Evolutionary conservation across 2,888 invertebrate genomes (phyloP).

Genomic region (Gasteruption jaculator): DNA sequence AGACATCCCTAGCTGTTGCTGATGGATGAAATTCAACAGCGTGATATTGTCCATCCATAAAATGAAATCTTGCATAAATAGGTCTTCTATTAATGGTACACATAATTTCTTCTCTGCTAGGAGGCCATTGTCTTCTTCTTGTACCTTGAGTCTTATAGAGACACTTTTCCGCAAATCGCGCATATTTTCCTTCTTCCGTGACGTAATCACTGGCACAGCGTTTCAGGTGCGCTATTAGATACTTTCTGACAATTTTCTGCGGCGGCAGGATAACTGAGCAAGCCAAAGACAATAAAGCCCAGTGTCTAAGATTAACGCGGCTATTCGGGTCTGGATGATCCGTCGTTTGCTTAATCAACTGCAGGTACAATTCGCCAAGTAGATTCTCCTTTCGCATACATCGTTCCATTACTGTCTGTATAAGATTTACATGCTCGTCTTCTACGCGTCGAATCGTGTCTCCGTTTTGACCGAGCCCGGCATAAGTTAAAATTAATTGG

Average conservation of each 20-base stretch:
- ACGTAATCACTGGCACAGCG: slow-evolving; percentile 83
- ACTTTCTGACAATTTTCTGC: slow-evolving; percentile 77
- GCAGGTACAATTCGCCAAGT: slow-evolving; percentile 85
- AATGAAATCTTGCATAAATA: slow-evolving; percentile 84
- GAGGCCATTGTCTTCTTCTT: slow-evolving; percentile 82
- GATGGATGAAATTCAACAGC: slow-evolving; percentile 94
- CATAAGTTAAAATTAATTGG: slow-evolving; percentile 83
- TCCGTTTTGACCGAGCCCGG: slow-evolving; percentile 72
- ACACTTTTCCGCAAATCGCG: slow-evolving; percentile 87
- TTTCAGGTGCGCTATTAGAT: slow-evolving; percentile 84
- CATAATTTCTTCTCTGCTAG: slow-evolving; percentile 86
- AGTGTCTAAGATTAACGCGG: slow-evolving; percentile 81
- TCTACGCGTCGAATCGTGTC: slow-evolving; percentile 69
- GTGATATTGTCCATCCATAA: slow-evolving; percentile 93
- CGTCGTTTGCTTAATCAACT: slow-evolving; percentile 90
- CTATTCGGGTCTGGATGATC: slow-evolving; percentile 88
- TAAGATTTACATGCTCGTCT: slow-evolving; percentile 83
- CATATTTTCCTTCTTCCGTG: slow-evolving; percentile 92
- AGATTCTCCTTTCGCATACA: slow-evolving; percentile 87
- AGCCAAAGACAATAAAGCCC: slow-evolving; percentile 81
- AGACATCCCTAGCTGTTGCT: slow-evolving; percentile 84
- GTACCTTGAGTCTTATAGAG: slow-evolving; percentile 68
- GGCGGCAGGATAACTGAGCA: slow-evolving; percentile 83
- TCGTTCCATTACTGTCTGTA: slow-evolving; percentile 85
- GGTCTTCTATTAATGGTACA: slow-evolving; percentile 89